Evolutionary conservation across 2,797 vertebrate genomes (phyloP).

Genomic region (Acanthurus leucopareius): DNA sequence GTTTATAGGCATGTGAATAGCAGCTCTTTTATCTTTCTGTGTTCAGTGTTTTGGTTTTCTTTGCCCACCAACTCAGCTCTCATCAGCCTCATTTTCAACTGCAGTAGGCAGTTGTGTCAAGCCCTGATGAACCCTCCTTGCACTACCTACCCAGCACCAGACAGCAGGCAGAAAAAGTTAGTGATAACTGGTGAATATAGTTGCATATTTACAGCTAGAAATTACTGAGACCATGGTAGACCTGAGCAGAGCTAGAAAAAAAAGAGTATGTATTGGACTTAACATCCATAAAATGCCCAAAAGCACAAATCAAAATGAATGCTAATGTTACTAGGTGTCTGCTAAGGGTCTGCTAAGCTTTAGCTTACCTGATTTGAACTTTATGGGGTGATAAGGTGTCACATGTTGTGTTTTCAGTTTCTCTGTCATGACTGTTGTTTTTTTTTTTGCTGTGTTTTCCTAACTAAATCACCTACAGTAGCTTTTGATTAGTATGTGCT

Average conservation of each 20-base stretch:
- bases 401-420: no score
- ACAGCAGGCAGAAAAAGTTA: background rate
- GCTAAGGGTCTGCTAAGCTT: no score
- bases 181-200: background rate
- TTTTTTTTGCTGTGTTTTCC: conserved; percentile 6
- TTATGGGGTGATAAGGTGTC: no score
- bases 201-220: background rate
- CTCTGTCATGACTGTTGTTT: background rate
- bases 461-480: conserved; percentile 5
- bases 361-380: no score
- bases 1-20: background rate
- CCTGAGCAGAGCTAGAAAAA: background rate
- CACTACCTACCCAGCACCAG: background rate
- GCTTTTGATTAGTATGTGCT: conserved; percentile 34
- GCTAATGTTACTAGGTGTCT: background rate
- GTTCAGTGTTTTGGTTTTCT: background rate
- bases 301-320: background rate
- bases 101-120: background rate
- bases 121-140: background rate
- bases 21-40: background rate
- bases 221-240: background rate
- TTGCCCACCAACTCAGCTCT: background rate
- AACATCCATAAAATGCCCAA: background rate
- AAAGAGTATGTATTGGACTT: background rate
- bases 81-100: background rate